A percentile compares a stretch with the other conserved stretches of the same genome.
phyloP scores from a whole-genome alignment of 2,113 vertebrate genomes.

The Candoia aspera region DNA sequence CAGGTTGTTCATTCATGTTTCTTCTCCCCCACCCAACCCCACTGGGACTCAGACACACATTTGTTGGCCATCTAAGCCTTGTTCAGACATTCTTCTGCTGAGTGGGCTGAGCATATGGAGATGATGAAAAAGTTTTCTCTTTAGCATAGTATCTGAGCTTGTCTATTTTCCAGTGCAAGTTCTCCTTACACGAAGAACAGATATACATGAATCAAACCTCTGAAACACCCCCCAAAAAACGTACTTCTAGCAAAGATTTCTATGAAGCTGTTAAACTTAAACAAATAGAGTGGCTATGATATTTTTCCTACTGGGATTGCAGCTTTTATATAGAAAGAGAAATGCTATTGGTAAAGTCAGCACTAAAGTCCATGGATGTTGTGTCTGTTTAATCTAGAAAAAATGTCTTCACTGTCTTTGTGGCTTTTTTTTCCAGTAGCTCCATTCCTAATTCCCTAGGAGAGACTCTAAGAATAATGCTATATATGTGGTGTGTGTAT shows the following conservation, averaged over 20 bases:
- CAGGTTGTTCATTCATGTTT: neutral
- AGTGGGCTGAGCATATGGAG: neutral
- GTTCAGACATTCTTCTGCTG: neutral
- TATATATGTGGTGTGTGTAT: neutral
- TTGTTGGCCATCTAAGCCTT: neutral
- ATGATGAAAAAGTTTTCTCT: neutral
- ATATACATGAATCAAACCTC: neutral
- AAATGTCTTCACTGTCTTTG: neutral
- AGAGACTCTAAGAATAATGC: neutral
- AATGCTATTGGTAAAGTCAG: neutral
- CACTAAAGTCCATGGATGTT: neutral
- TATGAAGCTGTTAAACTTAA: neutral
- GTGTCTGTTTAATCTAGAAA: neutral
- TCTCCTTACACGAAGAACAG: neutral
- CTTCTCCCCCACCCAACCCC: neutral
- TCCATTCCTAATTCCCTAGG: neutral
- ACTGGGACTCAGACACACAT: neutral
- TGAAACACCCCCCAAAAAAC: neutral
- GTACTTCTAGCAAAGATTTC: neutral
- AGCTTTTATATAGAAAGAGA: neutral
- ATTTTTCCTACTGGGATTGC: neutral
- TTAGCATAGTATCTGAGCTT: neutral
- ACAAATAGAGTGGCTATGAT: neutral
- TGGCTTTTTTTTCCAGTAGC: neutral
- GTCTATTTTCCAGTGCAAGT: neutral